Base-by-base conservation (phyloP, 2,113 vertebrate genomes). In the Lynx canadensis region DNA sequence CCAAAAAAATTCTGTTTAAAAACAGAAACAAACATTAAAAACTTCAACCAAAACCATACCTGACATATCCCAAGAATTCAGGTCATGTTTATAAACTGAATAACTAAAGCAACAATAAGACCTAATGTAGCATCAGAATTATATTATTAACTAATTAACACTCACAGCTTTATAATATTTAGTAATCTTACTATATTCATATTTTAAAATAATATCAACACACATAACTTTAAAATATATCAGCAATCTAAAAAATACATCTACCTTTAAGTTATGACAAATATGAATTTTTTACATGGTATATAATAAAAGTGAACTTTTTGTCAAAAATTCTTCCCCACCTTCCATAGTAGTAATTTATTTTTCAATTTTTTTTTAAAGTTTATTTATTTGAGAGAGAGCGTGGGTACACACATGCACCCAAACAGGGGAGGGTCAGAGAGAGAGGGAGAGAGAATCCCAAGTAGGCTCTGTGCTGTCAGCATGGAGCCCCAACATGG, bases 281-380 rank as follows among this genome's bases (percentile, higher is more conserved):
- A 94, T 29, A 55, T 29, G 2, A 84, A 91, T 78, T 69, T 81
- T 94, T 79, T 33, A 94, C 33, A 73, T 23, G 81, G 19, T 25
- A 68, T 31, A 52, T 25, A 78, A 84, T 86, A 94, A 95, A 96
- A 91, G 88, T 29, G 4, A 84, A 85, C 5, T 31, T 95, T 96
- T 89, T 10, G 16, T 29, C 29, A 91, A 95, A 95, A 87, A 66
- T 82, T 80, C 9, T 88, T 84, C 16, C 65, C 15, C 10, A 31
- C 45, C 78, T 81, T 82, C 13, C 36, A 79, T 83, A 89, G 73
- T 15, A 79, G 41, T 73, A 3, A 93, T 76, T 96, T 76, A 69
- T 60, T 21, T 60, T 23, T 60, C 25, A 8, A 60, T 8, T 57
- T 57, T 57, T 57, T 60, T 60, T 60, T 9, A 60, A 50, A 23